A percentile compares a stretch with the other conserved stretches of the same genome.
Conservation (phyloP, 1,140 invertebrate species). For the Uloborus diversus region DNA sequence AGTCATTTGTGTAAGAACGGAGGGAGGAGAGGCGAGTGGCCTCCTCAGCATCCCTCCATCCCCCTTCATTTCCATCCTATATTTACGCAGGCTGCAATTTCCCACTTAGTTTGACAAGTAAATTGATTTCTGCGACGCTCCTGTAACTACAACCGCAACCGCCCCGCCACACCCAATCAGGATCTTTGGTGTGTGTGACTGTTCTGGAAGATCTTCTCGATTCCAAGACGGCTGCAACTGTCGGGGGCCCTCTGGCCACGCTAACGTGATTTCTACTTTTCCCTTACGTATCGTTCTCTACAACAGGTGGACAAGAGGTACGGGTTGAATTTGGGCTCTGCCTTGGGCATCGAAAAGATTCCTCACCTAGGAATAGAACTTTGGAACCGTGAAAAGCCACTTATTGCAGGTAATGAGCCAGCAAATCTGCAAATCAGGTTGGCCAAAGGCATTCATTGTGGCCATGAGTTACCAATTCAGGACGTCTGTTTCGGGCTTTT, state of each 20-base stretch:
- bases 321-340: too few species aligned
- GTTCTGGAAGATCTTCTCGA: slow-evolving; percentile 32
- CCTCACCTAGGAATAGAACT: too few species aligned
- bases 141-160: slow-evolving; percentile 60
- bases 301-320: too few species aligned
- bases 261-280: slow-evolving; percentile 47
- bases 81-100: slow-evolving; percentile 58
- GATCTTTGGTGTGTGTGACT: neutral
- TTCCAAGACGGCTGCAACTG: neutral
- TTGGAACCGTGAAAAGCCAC: too few species aligned
- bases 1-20: slow-evolving; percentile 1
- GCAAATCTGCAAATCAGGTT: too few species aligned
- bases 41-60: neutral
- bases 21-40: slow-evolving; percentile 1
- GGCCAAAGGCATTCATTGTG: too few species aligned
- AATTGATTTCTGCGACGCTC: slow-evolving; percentile 60
- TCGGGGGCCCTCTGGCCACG: slow-evolving; percentile 13
- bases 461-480: too few species aligned
- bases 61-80: slow-evolving; percentile 32
- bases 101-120: slow-evolving; percentile 63
- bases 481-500: too few species aligned
- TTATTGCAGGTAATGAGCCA: too few species aligned
- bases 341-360: too few species aligned
- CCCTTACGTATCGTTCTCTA: neutral
- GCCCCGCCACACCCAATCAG: neutral